Conservation (phyloP, 1,140 invertebrate genomes). For the Dermatophagoides farinae region DNA sequence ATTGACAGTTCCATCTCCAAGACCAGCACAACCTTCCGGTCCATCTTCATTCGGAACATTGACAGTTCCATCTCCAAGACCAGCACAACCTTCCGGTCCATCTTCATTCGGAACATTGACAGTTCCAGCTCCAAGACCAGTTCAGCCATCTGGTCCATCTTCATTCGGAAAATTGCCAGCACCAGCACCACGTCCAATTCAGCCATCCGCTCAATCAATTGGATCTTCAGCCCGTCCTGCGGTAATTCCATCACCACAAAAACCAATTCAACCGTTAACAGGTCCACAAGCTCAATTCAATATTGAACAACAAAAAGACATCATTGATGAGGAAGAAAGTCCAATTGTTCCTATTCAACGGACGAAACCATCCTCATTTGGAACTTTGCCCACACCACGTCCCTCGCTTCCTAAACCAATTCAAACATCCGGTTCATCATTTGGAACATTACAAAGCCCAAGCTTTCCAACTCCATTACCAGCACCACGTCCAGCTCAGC, state of each 20-base stretch:
- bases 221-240: neutral
- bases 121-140: neutral
- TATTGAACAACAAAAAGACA: neutral
- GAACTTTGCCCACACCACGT: neutral
- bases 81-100: neutral
- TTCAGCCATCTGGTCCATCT: neutral
- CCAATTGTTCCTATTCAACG: neutral
- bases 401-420: neutral
- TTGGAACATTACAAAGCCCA: neutral
- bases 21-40: neutral
- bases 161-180: neutral
- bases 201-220: neutral
- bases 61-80: neutral
- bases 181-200: neutral
- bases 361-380: neutral
- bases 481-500: neutral
- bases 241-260: constrained; percentile 3
- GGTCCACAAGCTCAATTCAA: neutral
- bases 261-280: constrained; percentile 2
- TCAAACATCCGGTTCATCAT: neutral
- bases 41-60: neutral
- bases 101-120: neutral
- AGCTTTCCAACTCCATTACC: neutral
- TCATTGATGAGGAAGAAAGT: neutral
- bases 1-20: neutral